Conservation (phyloP, 2,888 invertebrate species). For the Lasioglossum zephyrum region DNA sequence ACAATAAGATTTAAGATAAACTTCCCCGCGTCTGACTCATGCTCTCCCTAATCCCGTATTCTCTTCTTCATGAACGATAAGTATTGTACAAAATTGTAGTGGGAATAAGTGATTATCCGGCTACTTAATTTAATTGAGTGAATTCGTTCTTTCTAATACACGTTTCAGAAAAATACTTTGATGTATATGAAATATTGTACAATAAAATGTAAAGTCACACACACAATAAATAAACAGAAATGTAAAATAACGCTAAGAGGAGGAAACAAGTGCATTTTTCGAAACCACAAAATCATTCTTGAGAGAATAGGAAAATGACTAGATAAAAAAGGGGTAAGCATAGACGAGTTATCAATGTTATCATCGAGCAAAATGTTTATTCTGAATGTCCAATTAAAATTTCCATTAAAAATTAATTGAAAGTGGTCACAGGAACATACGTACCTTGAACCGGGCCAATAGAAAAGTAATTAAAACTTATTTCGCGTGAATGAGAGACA, state of each 20-base stretch:
- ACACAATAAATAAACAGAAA: background rate
- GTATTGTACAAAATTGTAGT: background rate
- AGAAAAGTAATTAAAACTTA: background rate
- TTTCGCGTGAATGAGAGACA: background rate
- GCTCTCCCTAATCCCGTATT: constrained; percentile 37
- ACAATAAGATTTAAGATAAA: constrained; percentile 43
- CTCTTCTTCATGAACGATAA: constrained; percentile 12
- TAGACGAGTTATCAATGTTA: background rate
- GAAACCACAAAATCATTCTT: background rate
- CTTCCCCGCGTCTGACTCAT: constrained; percentile 12
- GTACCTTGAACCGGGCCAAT: background rate
- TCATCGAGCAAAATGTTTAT: background rate
- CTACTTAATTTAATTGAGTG: too few relatives aligned
- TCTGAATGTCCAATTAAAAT: background rate
- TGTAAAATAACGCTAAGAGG: background rate
- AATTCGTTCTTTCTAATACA: too few relatives aligned
- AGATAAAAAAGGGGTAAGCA: background rate
- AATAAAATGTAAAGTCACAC: background rate
- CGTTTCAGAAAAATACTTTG: background rate
- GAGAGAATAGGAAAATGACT: background rate
- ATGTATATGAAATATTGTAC: background rate
- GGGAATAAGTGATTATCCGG: background rate
- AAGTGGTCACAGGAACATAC: background rate
- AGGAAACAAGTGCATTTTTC: background rate
- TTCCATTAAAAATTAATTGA: background rate